Evolutionary conservation across 2,797 vertebrate genomes (phyloP).

Genomic region (Phaenicophaeus curvirostris): DNA sequence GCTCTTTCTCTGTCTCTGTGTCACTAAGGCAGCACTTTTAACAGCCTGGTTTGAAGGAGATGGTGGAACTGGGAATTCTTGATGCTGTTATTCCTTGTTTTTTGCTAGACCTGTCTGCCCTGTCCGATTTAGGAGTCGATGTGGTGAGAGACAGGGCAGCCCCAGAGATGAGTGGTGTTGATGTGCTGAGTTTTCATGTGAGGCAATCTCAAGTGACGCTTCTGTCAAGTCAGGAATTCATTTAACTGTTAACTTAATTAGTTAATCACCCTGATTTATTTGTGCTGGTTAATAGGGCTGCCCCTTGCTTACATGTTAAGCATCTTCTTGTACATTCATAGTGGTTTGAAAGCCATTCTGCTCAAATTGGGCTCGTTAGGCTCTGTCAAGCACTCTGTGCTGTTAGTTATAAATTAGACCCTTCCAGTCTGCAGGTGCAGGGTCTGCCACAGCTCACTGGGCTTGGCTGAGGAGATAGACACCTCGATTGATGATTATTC

Average conservation of each 20-base stretch:
- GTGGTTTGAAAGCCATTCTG: neutral
- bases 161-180: neutral
- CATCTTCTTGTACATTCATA: fast-evolving
- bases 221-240: neutral
- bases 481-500: constrained; percentile 11
- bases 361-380: neutral
- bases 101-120: neutral
- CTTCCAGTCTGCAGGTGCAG: neutral
- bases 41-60: neutral
- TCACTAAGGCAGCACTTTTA: constrained; percentile 37
- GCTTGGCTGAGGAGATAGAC: neutral
- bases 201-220: neutral
- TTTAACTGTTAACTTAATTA: neutral
- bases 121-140: neutral
- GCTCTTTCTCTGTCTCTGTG: constrained; percentile 10
- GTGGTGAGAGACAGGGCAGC: neutral
- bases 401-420: neutral
- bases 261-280: neutral
- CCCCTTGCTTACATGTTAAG: neutral
- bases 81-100: neutral
- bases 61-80: constrained; percentile 34
- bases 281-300: neutral
- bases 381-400: neutral
- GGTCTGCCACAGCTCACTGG: neutral
- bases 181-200: neutral